Evolutionary conservation across 1,140 invertebrate genomes (phyloP), one percentile per base, ranked within the genome.

Genomic region (Pogonomyrmex californicus): DNA sequence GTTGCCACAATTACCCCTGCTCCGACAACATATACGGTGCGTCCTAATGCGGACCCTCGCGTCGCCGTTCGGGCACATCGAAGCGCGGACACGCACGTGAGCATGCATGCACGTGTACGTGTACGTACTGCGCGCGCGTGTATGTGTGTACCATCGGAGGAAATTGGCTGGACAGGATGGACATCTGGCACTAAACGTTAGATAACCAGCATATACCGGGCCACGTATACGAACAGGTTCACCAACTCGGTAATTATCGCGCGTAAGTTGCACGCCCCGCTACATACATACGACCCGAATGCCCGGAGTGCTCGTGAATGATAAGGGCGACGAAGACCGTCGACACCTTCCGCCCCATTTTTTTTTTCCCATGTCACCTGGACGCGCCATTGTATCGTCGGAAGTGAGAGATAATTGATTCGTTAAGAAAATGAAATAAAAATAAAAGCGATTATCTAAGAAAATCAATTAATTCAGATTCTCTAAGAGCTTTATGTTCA

Each of bases 101-200:
- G 78, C 62, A 36, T 60, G 33, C 23, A 12, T 30, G 47, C 38
- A 41, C 51, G 12, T 41, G 38, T 56, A 3, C 83, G 41, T 47
- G 51, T 78, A 56, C 58, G 56, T 66, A 41, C 0, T 56, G 65
- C 5, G 41, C 1, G 65, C 14, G 23, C n/a, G 17, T 38, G 33
- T 63, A 4, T 30, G 38, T 68, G 41, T 68, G 65, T 23, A 49
- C 79, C 79, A 54, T 70, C 78, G 62, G 83, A 86, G 87, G 91
- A 87, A 91, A 93, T 89, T 91, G 86, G 88, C 86, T 86, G 66
- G 85, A 30, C 71, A 83, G 71, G 77, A 86, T 36, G 85, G 88
- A 93, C 93, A 93, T 93, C 91, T 93, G 93, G 92, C 85, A 87
- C 86, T 93, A 93, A 93, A 93, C 87, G 92, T 93, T 93, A 93